phyloP scores from a whole-genome alignment of 2,888 invertebrate species.

The Hypolimnas misippus region DNA sequence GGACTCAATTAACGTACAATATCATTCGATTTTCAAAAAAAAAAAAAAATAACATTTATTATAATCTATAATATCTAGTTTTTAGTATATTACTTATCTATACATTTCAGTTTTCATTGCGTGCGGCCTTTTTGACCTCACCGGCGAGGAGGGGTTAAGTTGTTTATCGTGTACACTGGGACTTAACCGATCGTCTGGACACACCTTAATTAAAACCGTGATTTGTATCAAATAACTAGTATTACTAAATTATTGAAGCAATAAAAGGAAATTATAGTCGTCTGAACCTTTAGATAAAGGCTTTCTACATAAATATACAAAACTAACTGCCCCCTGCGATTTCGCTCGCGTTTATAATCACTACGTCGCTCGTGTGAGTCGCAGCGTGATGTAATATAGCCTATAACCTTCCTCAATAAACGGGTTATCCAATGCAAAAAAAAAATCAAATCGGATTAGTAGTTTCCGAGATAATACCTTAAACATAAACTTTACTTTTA shows the following conservation, averaged over 20 bases:
- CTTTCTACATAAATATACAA: conserved; percentile 6
- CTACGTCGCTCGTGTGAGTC: too few species aligned
- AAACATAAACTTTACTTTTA: too few species aligned
- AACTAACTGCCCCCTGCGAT: too few species aligned
- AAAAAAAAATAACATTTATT: not conserved
- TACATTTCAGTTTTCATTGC: conserved; percentile 52
- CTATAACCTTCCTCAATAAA: too few species aligned
- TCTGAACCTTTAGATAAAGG: conserved; percentile 5
- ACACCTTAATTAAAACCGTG: conserved; percentile 45
- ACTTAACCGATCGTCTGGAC: conserved; percentile 35
- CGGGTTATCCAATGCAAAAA: too few species aligned
- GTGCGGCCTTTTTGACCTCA: conserved; percentile 73
- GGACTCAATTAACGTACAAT: too few species aligned
- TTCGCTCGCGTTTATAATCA: too few species aligned
- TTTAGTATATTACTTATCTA: not conserved
- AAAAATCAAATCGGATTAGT: too few species aligned
- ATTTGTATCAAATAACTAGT: conserved; percentile 40
- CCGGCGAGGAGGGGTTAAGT: conserved; percentile 58
- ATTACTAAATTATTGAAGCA: conserved; percentile 36
- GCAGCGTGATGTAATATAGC: too few species aligned
- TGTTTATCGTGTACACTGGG: conserved; percentile 53
- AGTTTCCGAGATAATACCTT: too few species aligned
- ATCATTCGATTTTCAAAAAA: not conserved
- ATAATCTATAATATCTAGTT: not conserved
- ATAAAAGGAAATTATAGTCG: conserved; percentile 31